Base-by-base conservation (phyloP, 2,888 invertebrate genomes). In the Cheilosia scutellata region DNA sequence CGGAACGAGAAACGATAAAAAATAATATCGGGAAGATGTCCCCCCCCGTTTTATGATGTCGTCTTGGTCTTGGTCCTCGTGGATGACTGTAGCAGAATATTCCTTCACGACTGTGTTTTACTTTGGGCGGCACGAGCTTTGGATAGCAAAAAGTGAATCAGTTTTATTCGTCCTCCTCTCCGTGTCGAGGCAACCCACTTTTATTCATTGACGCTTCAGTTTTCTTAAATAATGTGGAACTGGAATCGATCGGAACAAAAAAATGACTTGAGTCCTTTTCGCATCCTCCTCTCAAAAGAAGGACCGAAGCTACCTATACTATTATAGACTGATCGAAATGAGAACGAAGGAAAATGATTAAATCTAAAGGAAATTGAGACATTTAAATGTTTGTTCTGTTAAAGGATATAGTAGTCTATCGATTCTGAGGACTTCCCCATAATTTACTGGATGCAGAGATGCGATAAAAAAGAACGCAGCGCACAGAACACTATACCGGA, bases 341-440 rank as follows among this genome's bases (percentile, higher is more conserved):
- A 71, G 79, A 40, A 70, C 47, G 74, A 79, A 58, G 70, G 77
- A 78, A 71, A 82, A 82, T 87, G 87, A 87, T 82, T 87, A 82
- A 87, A 87, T 87, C 87, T 87, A 78, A 87, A 87, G 87, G 87
- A 87, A 87, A 87, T 87, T 87, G 82, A 87, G 87, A 87, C 80
- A 82, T 87, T 87, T 78, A 78, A 87, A 87, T 82, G 87, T 87
- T 87, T 87, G 87, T 82, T 82, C 82, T 82, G 74, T 82, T 77
- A 76, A 86, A 82, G 86, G 82, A 86, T 82, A 76, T 68, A 82
- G 76, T 31, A 82, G 82, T 68, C 82, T 72, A 82, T 77, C 82
- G 82, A 77, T 82, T 60, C 63, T 44, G 57, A 71, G 70, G 75
- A 82, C 84, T 86, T 71, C 68, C 57, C 63, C 62, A 86, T 82